Percentiles rank a stretch among this genome's conserved stretches.
phyloP scores from a whole-genome alignment of 2,888 invertebrate species.

The Coelinius sp. region DNA sequence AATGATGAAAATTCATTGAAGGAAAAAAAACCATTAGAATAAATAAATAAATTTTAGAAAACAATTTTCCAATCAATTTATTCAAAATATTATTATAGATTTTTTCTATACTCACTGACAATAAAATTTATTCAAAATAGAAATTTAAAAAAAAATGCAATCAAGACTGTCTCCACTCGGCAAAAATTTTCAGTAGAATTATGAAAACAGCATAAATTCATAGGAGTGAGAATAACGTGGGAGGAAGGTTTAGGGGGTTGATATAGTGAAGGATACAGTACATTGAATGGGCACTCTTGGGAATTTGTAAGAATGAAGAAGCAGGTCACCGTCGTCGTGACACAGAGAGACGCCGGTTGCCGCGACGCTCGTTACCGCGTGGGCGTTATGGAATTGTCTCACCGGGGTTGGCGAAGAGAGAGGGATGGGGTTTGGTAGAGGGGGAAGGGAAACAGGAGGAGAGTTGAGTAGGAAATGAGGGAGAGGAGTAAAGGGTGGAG shows the following conservation, averaged over 20 bases:
- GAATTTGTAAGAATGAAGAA: constrained; percentile 33
- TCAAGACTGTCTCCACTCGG: too few species aligned
- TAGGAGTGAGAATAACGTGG: neutral
- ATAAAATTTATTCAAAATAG: too few species aligned
- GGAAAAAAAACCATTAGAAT: too few species aligned
- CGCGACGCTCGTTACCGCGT: constrained; percentile 54
- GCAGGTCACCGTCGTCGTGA: constrained; percentile 35
- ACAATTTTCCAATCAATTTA: too few species aligned
- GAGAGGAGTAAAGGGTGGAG: constrained; percentile 27
- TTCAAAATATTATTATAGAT: too few species aligned
- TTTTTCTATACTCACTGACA: too few species aligned
- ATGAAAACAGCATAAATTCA: too few species aligned
- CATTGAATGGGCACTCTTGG: constrained; percentile 48
- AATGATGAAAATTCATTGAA: too few species aligned
- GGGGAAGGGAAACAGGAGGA: neutral
- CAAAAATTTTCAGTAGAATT: too few species aligned
- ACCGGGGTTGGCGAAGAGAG: constrained; percentile 35
- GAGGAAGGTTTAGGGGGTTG: constrained; percentile 8
- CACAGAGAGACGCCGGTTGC: constrained; percentile 44
- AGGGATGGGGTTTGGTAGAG: constrained; percentile 15
- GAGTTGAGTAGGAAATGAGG: neutral
- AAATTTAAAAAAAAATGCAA: too few species aligned
- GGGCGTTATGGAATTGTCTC: constrained; percentile 56
- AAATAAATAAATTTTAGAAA: too few species aligned
- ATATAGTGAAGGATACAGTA: constrained; percentile 25